Percentiles rank a stretch among this genome's conserved stretches.
phyloP scores from a whole-genome alignment of 2,888 invertebrate genomes.

The Miltochrista miniata region DNA sequence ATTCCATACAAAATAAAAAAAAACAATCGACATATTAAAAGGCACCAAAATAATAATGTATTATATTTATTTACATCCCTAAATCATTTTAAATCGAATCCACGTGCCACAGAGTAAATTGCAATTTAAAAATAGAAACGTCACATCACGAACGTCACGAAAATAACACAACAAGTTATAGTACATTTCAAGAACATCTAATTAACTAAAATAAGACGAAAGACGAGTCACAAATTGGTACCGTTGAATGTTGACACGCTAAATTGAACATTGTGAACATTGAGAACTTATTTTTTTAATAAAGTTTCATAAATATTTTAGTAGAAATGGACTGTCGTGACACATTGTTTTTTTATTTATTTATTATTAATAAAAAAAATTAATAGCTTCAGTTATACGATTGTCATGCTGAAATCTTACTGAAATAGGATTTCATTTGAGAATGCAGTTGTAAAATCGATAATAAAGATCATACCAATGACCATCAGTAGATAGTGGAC shows the following conservation, averaged over 20 bases:
- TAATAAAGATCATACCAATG: too few species aligned
- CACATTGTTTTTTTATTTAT: slow-evolving; percentile 13
- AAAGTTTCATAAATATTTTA: slow-evolving; percentile 49
- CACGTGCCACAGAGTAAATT: slow-evolving; percentile 23
- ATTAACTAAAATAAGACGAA: slow-evolving; percentile 70
- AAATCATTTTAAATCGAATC: slow-evolving; percentile 17
- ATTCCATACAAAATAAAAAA: not conserved
- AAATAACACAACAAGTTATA: slow-evolving; percentile 42
- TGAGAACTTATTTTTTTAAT: slow-evolving; percentile 46
- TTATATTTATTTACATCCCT: slow-evolving; percentile 1
- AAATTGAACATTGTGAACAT: slow-evolving; percentile 59
- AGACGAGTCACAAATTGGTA: slow-evolving; percentile 66
- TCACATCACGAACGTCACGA: slow-evolving; percentile 21
- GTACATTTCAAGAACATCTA: slow-evolving; percentile 48
- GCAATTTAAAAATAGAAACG: slow-evolving; percentile 39
- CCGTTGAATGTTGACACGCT: slow-evolving; percentile 46
- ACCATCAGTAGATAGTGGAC: too few species aligned
- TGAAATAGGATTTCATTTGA: too few species aligned
- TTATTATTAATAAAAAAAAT: not conserved
- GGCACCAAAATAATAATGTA: too few species aligned
- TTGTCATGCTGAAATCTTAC: too few species aligned
- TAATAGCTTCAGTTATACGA: not conserved
- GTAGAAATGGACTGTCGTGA: slow-evolving; percentile 34
- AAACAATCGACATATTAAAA: not conserved
- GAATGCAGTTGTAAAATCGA: too few species aligned